Evolutionary conservation across 2,888 invertebrate genomes (phyloP).

Genomic region (Hypomecis punctinalis): DNA sequence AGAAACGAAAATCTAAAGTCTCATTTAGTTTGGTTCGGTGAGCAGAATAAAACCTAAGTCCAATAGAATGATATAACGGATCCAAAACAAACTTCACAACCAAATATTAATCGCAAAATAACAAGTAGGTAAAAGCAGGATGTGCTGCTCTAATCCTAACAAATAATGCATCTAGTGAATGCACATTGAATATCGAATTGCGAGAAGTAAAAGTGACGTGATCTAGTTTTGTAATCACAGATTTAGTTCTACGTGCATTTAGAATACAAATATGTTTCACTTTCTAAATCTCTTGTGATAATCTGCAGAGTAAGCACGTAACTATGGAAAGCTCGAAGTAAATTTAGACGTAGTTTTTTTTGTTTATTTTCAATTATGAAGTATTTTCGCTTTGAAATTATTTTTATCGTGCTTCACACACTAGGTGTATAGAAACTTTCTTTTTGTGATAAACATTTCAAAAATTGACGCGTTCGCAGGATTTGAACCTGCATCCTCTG

Average conservation of each 20-base stretch:
- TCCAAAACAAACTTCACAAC: background rate
- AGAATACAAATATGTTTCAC: slow-evolving; percentile 56
- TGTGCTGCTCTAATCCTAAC: slow-evolving; percentile 23
- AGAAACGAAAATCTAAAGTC: too few relatives aligned
- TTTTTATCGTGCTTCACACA: too few relatives aligned
- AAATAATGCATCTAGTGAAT: slow-evolving; percentile 25
- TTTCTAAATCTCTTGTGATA: slow-evolving; percentile 49
- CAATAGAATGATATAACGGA: background rate
- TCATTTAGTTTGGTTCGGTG: too few relatives aligned
- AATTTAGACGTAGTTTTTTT: background rate
- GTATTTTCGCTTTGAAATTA: too few relatives aligned
- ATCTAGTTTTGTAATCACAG: slow-evolving; percentile 49
- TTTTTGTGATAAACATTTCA: too few relatives aligned
- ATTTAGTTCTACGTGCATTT: slow-evolving; percentile 45
- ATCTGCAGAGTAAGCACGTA: slow-evolving; percentile 11
- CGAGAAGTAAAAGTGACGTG: slow-evolving; percentile 55
- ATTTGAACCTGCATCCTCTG: too few relatives aligned
- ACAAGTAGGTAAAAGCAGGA: slow-evolving; percentile 23
- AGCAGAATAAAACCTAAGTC: slow-evolving; percentile 2
- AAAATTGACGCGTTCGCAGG: too few relatives aligned
- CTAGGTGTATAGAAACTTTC: too few relatives aligned
- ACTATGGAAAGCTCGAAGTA: slow-evolving; percentile 2
- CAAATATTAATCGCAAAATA: background rate
- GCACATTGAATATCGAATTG: slow-evolving; percentile 44
- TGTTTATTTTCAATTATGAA: background rate